phyloP scores from a whole-genome alignment of 2,888 invertebrate genomes.

The Melanostoma scalare region DNA sequence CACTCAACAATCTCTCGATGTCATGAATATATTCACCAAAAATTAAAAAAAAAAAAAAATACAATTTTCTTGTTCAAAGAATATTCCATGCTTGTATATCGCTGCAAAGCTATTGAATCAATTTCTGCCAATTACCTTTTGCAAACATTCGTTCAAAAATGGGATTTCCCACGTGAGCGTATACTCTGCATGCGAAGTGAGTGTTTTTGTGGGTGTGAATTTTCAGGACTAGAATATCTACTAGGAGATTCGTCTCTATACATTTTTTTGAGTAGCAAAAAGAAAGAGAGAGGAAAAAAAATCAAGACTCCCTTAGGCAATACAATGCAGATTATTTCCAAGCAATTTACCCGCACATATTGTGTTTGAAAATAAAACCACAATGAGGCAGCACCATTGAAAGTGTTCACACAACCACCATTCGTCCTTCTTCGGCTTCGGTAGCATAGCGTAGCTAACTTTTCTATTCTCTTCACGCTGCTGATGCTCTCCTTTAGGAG shows the following conservation, averaged over 20 bases:
- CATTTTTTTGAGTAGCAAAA: background rate
- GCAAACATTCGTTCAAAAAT: conserved; percentile 69
- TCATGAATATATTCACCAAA: conserved; percentile 25
- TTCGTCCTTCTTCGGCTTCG: conserved; percentile 1
- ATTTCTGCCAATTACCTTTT: conserved; percentile 68
- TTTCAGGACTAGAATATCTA: conserved; percentile 28
- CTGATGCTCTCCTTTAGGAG: conserved; percentile 51
- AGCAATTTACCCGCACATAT: conserved; percentile 68
- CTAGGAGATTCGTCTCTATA: conserved; percentile 17
- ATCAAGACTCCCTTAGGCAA: conserved; percentile 40
- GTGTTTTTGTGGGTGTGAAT: conserved; percentile 27
- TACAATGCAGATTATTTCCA: conserved; percentile 72
- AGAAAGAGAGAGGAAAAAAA: conserved; percentile 8
- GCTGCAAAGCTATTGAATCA: conserved; percentile 61
- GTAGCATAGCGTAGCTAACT: conserved; percentile 4
- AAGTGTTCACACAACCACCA: conserved; percentile 17
- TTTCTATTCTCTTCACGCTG: conserved; percentile 4
- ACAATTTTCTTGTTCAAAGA: conserved; percentile 42
- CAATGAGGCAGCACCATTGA: conserved; percentile 51
- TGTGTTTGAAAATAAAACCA: conserved; percentile 56
- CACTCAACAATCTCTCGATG: conserved; percentile 14
- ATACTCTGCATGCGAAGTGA: conserved; percentile 15
- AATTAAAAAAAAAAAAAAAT: conserved; percentile 28
- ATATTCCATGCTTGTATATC: conserved; percentile 27
- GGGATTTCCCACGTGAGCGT: conserved; percentile 63